Conservation (phyloP, 2,113 vertebrate genomes). For the Pelecanus crispus region DNA sequence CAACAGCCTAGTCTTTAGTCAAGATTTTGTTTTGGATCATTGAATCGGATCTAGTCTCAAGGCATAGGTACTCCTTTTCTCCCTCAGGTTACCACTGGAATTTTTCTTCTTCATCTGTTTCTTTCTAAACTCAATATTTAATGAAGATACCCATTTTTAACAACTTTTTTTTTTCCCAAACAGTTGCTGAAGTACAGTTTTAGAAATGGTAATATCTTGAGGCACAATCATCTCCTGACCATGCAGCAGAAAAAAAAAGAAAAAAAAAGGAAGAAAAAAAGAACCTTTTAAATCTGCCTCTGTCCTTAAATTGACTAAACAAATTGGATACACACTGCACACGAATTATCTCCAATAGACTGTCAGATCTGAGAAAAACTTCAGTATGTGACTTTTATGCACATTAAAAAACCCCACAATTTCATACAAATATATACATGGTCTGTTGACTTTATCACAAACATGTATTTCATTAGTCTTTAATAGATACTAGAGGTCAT, state of each 20-base stretch:
- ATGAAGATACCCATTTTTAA: neutral
- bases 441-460: neutral
- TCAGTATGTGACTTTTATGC: neutral
- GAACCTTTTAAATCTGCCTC: neutral
- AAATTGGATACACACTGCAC: neutral
- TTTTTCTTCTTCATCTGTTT: neutral
- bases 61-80: neutral
- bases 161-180: neutral
- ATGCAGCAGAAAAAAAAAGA: neutral
- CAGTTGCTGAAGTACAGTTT: accelerated
- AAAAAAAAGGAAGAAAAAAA: accelerated
- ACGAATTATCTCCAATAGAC: neutral
- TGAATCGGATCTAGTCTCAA: neutral
- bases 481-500: neutral
- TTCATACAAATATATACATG: neutral
- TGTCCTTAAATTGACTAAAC: neutral
- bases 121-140: neutral
- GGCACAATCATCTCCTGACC: neutral
- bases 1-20: neutral
- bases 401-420: neutral
- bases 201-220: neutral
- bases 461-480: neutral
- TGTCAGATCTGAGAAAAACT: neutral
- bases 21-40: neutral
- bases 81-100: neutral